phyloP scores from a whole-genome alignment of 1,140 invertebrate species.

The Ips nitidus region DNA sequence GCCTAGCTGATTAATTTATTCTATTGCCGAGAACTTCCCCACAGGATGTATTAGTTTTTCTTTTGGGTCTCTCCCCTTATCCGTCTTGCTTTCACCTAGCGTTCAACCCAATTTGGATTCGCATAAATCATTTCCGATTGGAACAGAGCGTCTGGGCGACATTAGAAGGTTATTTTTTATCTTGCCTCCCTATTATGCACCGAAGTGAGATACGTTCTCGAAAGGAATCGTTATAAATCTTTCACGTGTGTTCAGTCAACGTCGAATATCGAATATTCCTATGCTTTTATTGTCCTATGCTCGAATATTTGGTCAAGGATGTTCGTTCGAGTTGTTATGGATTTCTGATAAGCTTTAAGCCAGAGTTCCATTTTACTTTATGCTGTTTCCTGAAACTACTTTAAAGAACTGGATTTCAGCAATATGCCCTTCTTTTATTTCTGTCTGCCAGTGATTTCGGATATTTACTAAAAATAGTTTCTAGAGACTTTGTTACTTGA shows the following conservation, averaged over 20 bases:
- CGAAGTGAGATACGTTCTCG: neutral
- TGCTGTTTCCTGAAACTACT: too few relatives aligned
- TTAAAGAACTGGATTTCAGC: too few relatives aligned
- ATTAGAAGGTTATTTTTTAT: constrained; percentile 14
- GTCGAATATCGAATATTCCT: too few relatives aligned
- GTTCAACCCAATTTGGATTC: constrained; percentile 25
- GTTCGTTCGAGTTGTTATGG: too few relatives aligned
- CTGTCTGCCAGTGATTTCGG: too few relatives aligned
- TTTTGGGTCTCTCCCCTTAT: constrained; percentile 13
- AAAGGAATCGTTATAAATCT: neutral
- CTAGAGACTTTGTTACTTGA: too few relatives aligned
- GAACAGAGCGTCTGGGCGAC: constrained; percentile 13
- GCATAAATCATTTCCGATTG: constrained; percentile 23
- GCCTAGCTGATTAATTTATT: constrained; percentile 23
- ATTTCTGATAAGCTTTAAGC: too few relatives aligned
- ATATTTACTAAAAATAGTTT: too few relatives aligned
- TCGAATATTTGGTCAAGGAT: too few relatives aligned
- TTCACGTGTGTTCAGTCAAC: neutral
- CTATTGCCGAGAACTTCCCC: constrained; percentile 11
- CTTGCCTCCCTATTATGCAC: neutral
- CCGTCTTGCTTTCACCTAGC: constrained; percentile 19
- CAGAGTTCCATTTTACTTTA: too few relatives aligned
- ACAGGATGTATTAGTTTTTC: constrained; percentile 24
- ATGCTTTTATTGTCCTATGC: too few relatives aligned
- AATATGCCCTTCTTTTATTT: too few relatives aligned